Conservation (phyloP, 2,113 vertebrate species). For the Pteronura brasiliensis region DNA sequence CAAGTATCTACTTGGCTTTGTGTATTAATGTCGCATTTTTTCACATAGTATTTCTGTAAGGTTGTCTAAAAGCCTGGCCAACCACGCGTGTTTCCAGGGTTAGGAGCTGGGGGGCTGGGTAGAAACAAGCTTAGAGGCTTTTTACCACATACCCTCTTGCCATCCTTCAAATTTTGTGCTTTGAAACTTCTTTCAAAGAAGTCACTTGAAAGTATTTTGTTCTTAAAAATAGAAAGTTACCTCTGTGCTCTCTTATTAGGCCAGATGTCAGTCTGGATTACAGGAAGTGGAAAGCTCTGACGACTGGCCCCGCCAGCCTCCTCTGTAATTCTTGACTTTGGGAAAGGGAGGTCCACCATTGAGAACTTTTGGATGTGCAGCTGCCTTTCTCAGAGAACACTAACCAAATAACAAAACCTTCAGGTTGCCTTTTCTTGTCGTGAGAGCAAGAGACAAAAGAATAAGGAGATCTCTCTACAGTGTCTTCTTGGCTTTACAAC, state of each 20-base stretch:
- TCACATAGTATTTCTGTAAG: not conserved
- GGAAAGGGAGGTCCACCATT: constrained; percentile 51
- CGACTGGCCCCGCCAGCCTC: not conserved
- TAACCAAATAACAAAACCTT: not conserved
- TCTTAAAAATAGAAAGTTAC: not conserved
- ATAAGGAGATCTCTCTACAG: not conserved
- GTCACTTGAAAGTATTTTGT: constrained; percentile 28
- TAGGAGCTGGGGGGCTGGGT: not conserved
- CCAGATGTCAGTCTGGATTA: not conserved
- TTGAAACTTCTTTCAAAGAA: not conserved
- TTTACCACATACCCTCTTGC: not conserved
- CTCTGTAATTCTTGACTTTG: constrained; percentile 64
- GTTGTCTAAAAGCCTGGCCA: not conserved
- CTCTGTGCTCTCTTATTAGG: not conserved
- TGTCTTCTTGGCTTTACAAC: not conserved
- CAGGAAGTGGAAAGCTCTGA: not conserved
- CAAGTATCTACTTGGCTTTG: not conserved
- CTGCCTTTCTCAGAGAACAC: constrained; percentile 30
- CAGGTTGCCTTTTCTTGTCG: not conserved
- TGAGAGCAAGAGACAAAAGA: constrained; percentile 9
- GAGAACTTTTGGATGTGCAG: constrained; percentile 43
- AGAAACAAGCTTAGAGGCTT: not conserved
- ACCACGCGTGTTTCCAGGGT: not conserved
- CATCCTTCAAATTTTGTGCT: constrained; percentile 6
- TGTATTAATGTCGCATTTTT: not conserved